Base-by-base conservation (phyloP, 2,797 vertebrate species). In the Macrochelys suwanniensis region DNA sequence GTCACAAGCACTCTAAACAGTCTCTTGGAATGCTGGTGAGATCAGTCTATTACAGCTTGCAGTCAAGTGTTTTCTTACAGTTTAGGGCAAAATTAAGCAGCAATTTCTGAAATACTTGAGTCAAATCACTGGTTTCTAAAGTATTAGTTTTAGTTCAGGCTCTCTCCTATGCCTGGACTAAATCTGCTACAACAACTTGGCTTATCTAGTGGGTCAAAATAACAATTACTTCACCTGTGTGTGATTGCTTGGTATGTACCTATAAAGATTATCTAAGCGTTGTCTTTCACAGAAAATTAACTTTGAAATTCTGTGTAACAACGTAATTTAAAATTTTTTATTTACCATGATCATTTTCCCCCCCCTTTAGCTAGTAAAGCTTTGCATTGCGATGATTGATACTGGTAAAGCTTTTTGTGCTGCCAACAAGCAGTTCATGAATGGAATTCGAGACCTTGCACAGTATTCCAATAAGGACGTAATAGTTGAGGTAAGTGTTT, bases 341-440 rank as follows among this genome's bases (percentile, higher is more conserved):
- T 56, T 81, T 1, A 1, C 13, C 59, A 82, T 45, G 1, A 80
- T 4, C 8, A 42, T 91, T 84, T 85, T 91, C 61, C 57, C 11
- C 11, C 61, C 74, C 13, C 49, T 11, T 42, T 94, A 99, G 99
- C 97, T 99, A 97, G 99, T 99, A 97, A 99, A 99, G 96, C 98
- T 99, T 91, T 99, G 99, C 89, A 99, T 99, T 92, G 99, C 98
- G 23, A 99, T 99, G 99, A 99, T 99, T 79, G 99, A 99, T 95
- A 99, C 99, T 16, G 99, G 99, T 82, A 99, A 99, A 97, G 99
- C 99, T 13, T 99, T 99, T 97, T 99, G 99, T 84, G 98, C 98
- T 85, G 99, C 99, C 96, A 99, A 99, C 98, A 99, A 99, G 96
- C 99, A 99, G 96, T 99, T 99, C 98, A 99, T 99, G 87, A 99